Evolutionary conservation across 2,797 vertebrate species (phyloP).

Genomic region (Xenops minutus): DNA sequence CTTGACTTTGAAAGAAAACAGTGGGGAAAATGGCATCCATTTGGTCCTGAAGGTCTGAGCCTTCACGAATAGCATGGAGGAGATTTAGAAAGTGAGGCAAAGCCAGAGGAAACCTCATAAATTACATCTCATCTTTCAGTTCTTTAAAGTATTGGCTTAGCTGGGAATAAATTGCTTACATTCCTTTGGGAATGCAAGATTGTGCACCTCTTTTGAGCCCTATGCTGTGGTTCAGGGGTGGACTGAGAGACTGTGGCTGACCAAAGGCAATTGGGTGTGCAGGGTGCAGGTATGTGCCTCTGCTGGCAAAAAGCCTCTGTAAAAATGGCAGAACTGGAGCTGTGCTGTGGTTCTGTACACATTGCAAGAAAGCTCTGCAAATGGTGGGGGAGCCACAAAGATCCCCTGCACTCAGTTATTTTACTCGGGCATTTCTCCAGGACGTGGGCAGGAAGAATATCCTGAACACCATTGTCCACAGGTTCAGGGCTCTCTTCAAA

Average conservation of each 20-base stretch:
- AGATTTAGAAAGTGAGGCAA: not conserved
- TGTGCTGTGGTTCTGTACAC: not conserved
- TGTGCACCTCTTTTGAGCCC: not conserved
- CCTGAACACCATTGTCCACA: not conserved
- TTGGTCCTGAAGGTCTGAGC: not conserved
- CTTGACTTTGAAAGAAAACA: not conserved
- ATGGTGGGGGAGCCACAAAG: not conserved
- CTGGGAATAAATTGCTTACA: not conserved
- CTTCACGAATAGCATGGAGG: not conserved
- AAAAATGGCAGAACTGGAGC: not conserved
- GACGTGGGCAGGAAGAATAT: not conserved
- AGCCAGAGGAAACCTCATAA: not conserved
- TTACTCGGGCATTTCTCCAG: not conserved
- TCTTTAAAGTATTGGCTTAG: not conserved
- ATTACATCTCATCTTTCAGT: not conserved
- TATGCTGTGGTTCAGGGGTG: not conserved
- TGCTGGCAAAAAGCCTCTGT: not conserved
- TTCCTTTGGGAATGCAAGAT: not conserved
- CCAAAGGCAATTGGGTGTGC: not conserved
- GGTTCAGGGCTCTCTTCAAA: not conserved
- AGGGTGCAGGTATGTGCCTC: accelerated
- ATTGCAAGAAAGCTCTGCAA: not conserved
- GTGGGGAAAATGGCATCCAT: not conserved
- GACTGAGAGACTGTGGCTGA: not conserved
- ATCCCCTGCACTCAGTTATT: not conserved